Percentiles rank a stretch among this genome's conserved stretches.
Evolutionary conservation across 2,797 vertebrate genomes (phyloP).

Genomic region (Scarus forsteni): DNA sequence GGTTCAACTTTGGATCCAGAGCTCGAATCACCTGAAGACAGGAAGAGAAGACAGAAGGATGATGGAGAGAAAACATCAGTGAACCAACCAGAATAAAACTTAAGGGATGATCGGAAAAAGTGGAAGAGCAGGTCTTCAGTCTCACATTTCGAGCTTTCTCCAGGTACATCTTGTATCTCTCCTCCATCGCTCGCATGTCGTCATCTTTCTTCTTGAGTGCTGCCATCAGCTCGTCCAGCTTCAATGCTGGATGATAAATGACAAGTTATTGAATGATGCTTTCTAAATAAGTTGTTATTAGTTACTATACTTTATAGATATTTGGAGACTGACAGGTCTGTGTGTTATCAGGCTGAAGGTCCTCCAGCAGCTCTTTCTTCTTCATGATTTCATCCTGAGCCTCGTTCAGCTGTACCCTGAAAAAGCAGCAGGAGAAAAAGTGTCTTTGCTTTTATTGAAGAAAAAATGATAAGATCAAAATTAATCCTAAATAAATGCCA

Average conservation of each 20-base stretch:
- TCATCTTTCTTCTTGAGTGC: constrained; percentile 98
- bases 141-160: constrained; percentile 98
- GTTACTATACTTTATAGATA: no score
- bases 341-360: constrained; percentile 92
- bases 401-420: constrained; percentile 95
- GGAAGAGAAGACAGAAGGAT: neutral
- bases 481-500: neutral
- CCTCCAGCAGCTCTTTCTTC: constrained; percentile 95
- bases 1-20: constrained; percentile 96
- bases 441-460: constrained; percentile 19
- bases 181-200: constrained; percentile 99
- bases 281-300: no score
- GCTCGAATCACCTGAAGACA: constrained; percentile 93
- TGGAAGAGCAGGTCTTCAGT: constrained; percentile 3
- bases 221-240: constrained; percentile 92
- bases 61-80: neutral
- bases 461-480: constrained; percentile 1
- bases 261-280: no score
- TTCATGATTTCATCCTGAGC: constrained; percentile 98
- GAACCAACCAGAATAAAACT: no score
- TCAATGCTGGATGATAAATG: constrained; percentile 79
- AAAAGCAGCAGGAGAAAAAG: neutral
- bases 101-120: neutral
- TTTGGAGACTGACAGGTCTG: constrained; percentile 86
- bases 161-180: constrained; percentile 99